Conservation (phyloP, 2,888 invertebrate genomes). For the Brachycybe producta region DNA sequence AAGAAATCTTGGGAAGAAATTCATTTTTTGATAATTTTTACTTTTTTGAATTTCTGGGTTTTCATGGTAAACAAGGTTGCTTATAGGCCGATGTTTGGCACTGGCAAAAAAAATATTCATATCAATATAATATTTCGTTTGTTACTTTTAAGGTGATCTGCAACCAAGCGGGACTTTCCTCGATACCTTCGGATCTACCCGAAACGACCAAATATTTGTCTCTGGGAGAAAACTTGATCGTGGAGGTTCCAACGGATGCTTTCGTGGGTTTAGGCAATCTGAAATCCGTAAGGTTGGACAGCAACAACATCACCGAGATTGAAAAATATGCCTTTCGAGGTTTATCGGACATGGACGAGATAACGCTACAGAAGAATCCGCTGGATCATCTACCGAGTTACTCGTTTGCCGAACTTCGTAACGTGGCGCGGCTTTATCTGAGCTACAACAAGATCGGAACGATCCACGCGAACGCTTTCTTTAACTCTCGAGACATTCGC, state of each 20-base stretch:
- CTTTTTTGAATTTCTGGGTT: too few relatives aligned
- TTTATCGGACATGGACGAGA: slow-evolving; percentile 51
- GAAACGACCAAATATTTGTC: slow-evolving; percentile 69
- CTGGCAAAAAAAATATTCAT: too few relatives aligned
- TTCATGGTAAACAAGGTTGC: too few relatives aligned
- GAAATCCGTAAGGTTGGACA: slow-evolving; percentile 68
- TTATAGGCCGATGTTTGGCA: too few relatives aligned
- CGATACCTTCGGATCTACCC: slow-evolving; percentile 59
- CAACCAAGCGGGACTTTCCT: slow-evolving; percentile 67
- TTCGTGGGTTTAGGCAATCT: slow-evolving; percentile 67
- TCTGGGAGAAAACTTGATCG: slow-evolving; percentile 70
- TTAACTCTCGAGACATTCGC: slow-evolving; percentile 70
- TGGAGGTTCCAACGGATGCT: slow-evolving; percentile 64
- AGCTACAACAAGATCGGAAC: slow-evolving; percentile 37
- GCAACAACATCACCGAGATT: slow-evolving; percentile 71
- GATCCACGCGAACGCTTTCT: slow-evolving; percentile 57
- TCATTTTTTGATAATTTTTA: too few relatives aligned
- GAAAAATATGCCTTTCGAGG: slow-evolving; percentile 72
- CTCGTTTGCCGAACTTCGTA: slow-evolving; percentile 71
- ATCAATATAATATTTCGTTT: too few relatives aligned
- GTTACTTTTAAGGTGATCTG: slow-evolving; percentile 58
- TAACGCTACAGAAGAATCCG: slow-evolving; percentile 75
- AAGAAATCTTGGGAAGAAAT: too few relatives aligned
- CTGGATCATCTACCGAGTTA: slow-evolving; percentile 64
- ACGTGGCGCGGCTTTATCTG: slow-evolving; percentile 47